Evolutionary conservation across 2,113 vertebrate species (phyloP).

Genomic region (Dipodomys spectabilis): DNA sequence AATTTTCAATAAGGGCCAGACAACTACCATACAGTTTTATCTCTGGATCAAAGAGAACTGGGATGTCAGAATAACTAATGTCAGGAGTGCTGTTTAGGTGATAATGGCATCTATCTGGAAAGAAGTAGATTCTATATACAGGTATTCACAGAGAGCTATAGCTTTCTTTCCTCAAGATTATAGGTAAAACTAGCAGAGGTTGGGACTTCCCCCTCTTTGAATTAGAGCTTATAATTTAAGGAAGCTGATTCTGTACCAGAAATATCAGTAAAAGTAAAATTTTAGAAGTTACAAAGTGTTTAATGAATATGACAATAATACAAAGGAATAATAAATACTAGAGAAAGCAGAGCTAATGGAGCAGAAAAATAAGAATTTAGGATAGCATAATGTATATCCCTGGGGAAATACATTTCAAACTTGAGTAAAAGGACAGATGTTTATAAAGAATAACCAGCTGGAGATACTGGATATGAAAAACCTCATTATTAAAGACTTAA

Average conservation of each 20-base stretch:
- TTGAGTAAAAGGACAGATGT: conserved; percentile 20
- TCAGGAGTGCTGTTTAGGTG: not conserved
- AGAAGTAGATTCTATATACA: not conserved
- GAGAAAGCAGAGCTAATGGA: conserved; percentile 34
- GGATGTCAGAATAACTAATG: not conserved
- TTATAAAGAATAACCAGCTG: conserved; percentile 50
- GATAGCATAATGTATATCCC: conserved; percentile 6
- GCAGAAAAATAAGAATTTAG: conserved; percentile 42
- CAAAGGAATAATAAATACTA: not conserved
- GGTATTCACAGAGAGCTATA: not conserved
- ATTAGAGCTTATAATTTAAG: not conserved
- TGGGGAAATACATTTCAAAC: conserved; percentile 19
- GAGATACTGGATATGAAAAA: conserved; percentile 42
- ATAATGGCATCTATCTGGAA: not conserved
- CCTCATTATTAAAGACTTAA: conserved; percentile 29
- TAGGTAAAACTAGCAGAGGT: not conserved
- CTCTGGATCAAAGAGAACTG: not conserved
- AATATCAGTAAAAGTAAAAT: not conserved
- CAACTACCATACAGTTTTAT: not conserved
- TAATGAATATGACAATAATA: not conserved
- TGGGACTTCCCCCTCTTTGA: not conserved
- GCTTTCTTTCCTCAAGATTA: not conserved
- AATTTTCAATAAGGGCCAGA: not conserved
- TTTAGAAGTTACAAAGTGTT: conserved; percentile 1
- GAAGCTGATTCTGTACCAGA: not conserved